phyloP scores from a whole-genome alignment of 2,888 invertebrate genomes.

The Hydriomena furcata region DNA sequence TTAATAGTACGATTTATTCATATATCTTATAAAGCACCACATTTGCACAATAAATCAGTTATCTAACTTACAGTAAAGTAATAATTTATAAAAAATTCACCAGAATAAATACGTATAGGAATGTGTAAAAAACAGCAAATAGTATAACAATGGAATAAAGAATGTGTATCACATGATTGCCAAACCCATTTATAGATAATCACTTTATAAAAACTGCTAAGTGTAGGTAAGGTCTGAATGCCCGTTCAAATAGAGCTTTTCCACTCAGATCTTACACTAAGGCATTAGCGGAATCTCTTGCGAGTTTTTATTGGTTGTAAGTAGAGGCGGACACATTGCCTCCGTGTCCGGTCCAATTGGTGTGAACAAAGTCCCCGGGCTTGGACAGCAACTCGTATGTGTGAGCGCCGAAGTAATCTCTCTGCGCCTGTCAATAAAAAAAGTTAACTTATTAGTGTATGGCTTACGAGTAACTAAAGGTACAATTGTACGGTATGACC shows the following conservation, averaged over 20 bases:
- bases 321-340: conserved; percentile 97
- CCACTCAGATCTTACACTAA: too few species aligned
- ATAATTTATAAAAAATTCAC: conserved; percentile 1
- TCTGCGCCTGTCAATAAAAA: conserved; percentile 87
- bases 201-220: too few species aligned
- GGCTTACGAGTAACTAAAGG: too few species aligned
- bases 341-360: conserved; percentile 99
- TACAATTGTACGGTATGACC: too few species aligned
- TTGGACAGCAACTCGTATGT: conserved; percentile 95
- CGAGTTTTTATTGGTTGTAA: conserved; percentile 79
- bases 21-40: conserved; percentile 11
- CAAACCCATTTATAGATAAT: conserved; percentile 2
- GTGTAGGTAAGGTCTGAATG: too few species aligned
- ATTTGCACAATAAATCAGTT: conserved; percentile 2
- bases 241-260: too few species aligned
- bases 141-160: not conserved
- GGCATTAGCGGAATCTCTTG: not conserved
- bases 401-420: conserved; percentile 99
- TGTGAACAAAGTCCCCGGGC: conserved; percentile 96
- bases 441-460: not conserved
- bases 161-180: conserved; percentile 1
- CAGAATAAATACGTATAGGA: conserved; percentile 16
- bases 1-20: too few species aligned
- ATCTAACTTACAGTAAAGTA: not conserved
- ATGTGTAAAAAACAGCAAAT: conserved; percentile 9